These are phyloP conservation scores for Lineus longissimus DNA, from an alignment of 1,140 invertebrate species.

Conservation along the genomic window DNA sequence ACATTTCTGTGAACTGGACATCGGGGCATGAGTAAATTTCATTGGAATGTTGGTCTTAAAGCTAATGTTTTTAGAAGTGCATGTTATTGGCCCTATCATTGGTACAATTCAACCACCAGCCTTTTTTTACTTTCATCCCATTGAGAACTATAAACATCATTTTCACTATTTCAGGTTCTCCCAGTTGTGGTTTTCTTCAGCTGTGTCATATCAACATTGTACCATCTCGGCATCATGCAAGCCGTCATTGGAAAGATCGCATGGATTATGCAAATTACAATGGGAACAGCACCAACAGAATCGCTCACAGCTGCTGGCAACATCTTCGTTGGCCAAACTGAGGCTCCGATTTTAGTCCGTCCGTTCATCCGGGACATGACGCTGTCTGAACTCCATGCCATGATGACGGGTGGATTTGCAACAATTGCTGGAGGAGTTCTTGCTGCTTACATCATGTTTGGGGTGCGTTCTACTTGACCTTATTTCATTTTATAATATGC, in stretches of 20 bases:
- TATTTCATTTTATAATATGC: too few species aligned
- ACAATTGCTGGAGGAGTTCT: constrained; percentile 24
- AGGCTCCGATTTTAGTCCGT: constrained; percentile 24
- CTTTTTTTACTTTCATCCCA: too few species aligned
- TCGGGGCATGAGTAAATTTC: background rate
- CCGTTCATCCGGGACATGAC: constrained; percentile 25
- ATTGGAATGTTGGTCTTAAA: background rate
- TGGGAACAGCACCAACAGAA: constrained; percentile 21
- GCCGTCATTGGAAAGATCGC: constrained; percentile 12
- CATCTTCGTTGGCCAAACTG: constrained; percentile 24
- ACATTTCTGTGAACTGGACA: background rate
- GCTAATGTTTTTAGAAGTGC: background rate
- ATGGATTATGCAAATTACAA: constrained; percentile 14
- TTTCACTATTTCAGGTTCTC: constrained; percentile 10
- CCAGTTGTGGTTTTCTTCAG: constrained; percentile 15
- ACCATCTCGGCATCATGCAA: constrained; percentile 18
- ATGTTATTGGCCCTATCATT: background rate
- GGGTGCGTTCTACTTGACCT: constrained; percentile 9
- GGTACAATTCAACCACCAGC: too few species aligned
- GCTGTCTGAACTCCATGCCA: constrained; percentile 26
- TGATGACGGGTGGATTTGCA: constrained; percentile 30
- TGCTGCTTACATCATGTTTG: constrained; percentile 15
- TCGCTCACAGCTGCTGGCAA: constrained; percentile 17
- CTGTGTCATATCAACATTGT: constrained; percentile 14
- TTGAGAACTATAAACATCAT: too few species aligned